Percentiles rank a stretch among this genome's conserved stretches.
Evolutionary conservation across 2,888 invertebrate genomes (phyloP).

Genomic region (Marronus borbonicus): DNA sequence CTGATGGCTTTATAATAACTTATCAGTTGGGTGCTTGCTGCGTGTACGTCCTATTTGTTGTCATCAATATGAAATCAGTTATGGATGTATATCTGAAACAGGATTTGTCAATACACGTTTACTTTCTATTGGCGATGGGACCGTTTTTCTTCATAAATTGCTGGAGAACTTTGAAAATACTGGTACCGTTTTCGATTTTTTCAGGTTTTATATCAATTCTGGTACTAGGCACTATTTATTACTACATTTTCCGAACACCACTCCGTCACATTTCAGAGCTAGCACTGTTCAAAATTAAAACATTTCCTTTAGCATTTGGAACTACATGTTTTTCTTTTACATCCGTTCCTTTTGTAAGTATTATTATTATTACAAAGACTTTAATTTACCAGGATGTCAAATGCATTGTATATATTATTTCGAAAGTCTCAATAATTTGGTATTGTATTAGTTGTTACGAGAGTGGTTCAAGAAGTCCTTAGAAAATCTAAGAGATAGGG

Average conservation of each 20-base stretch:
- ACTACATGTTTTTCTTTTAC: slow-evolving; percentile 41
- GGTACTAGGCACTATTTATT: slow-evolving; percentile 24
- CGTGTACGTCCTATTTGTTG: slow-evolving; percentile 48
- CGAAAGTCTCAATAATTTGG: no score
- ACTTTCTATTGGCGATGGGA: slow-evolving; percentile 2
- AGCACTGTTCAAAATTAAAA: neutral
- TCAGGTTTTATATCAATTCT: slow-evolving; percentile 27
- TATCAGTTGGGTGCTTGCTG: slow-evolving; percentile 49
- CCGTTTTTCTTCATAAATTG: slow-evolving; percentile 36
- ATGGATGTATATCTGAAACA: slow-evolving; percentile 33
- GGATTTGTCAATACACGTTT: slow-evolving; percentile 20
- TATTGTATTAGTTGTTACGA: no score
- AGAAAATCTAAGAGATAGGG: no score
- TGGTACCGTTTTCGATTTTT: slow-evolving; percentile 38
- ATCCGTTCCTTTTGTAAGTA: slow-evolving; percentile 30
- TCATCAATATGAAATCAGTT: slow-evolving; percentile 46
- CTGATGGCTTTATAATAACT: slow-evolving; percentile 48
- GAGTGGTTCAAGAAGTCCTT: no score
- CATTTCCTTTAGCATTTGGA: slow-evolving; percentile 35
- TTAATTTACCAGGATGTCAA: no score
- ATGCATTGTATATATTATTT: no score
- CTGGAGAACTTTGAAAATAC: slow-evolving; percentile 31
- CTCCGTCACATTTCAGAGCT: slow-evolving; percentile 30
- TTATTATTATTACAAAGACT: no score
- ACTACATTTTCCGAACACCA: slow-evolving; percentile 28